Percentiles rank a stretch among this genome's conserved stretches.
These are phyloP conservation scores for Macaria liturata DNA, from an alignment of 2,888 invertebrate genomes.

Conservation along the genomic window DNA sequence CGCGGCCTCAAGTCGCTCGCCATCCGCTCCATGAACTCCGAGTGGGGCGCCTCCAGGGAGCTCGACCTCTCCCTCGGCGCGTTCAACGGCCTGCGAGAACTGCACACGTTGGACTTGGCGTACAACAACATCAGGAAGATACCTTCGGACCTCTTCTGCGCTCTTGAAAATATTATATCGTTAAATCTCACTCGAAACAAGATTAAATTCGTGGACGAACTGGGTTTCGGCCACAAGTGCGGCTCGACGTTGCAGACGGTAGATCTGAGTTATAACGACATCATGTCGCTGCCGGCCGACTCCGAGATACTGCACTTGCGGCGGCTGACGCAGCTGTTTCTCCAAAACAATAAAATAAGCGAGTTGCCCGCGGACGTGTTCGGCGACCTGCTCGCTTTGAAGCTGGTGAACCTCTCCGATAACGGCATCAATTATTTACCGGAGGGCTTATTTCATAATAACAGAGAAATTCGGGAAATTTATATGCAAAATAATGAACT, in stretches of 20 bases:
- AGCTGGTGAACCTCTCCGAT: conserved; percentile 92
- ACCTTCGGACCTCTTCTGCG: conserved; percentile 91
- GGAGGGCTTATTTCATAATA: conserved; percentile 90
- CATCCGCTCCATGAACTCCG: conserved; percentile 90
- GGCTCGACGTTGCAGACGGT: conserved; percentile 90
- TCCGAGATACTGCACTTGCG: conserved; percentile 90
- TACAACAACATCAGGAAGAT: conserved; percentile 91
- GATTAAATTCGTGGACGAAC: conserved; percentile 89
- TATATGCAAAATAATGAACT: conserved; percentile 94
- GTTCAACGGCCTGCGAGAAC: conserved; percentile 89
- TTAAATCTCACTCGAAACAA: conserved; percentile 94
- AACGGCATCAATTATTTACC: conserved; percentile 93
- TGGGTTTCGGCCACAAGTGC: conserved; percentile 86
- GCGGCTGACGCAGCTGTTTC: conserved; percentile 89
- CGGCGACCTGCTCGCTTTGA: conserved; percentile 89
- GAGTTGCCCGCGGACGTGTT: conserved; percentile 91
- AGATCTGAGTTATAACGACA: conserved; percentile 92
- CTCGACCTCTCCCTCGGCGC: conserved; percentile 88
- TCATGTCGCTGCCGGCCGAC: conserved; percentile 88
- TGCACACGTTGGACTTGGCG: conserved; percentile 90
- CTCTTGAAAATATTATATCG: conserved; percentile 90
- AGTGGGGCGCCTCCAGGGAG: conserved; percentile 88
- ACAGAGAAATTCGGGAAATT: conserved; percentile 91
- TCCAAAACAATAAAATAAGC: conserved; percentile 93
- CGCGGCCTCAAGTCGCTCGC: conserved; percentile 90